These are phyloP conservation scores for Hololepta plana DNA, from an alignment of 2,888 invertebrate genomes.

Conservation along the genomic window DNA sequence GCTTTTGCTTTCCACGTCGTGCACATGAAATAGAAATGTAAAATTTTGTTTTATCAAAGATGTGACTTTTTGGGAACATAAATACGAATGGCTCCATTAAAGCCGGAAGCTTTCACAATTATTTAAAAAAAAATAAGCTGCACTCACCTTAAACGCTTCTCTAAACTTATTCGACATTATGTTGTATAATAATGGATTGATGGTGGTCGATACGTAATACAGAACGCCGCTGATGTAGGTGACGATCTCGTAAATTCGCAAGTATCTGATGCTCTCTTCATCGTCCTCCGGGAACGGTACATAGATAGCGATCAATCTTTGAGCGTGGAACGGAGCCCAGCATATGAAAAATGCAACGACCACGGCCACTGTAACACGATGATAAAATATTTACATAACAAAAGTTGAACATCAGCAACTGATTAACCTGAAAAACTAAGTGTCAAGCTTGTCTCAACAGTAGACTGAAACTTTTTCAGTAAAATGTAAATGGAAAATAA, in stretches of 20 bases:
- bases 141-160: slow-evolving; percentile 78
- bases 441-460: no score
- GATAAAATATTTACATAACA: no score
- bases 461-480: no score
- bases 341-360: slow-evolving; percentile 81
- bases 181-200: slow-evolving; percentile 85
- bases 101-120: no score
- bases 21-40: no score
- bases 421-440: slow-evolving; percentile 1
- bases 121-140: no score
- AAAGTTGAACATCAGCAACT: background rate
- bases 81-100: no score
- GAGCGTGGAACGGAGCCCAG: slow-evolving; percentile 88
- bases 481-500: no score
- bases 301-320: slow-evolving; percentile 66
- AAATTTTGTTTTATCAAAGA: no score
- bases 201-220: slow-evolving; percentile 81
- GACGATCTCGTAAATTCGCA: slow-evolving; percentile 38
- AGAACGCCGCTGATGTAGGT: slow-evolving; percentile 75
- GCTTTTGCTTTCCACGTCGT: no score
- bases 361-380: slow-evolving; percentile 61
- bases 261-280: slow-evolving; percentile 10
- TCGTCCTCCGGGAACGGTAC: slow-evolving; percentile 22
- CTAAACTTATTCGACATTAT: slow-evolving; percentile 89
- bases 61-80: no score